These are phyloP conservation scores for Yoshiicerus persimilis DNA, from an alignment of 1,140 invertebrate species.

Conservation along the genomic window DNA sequence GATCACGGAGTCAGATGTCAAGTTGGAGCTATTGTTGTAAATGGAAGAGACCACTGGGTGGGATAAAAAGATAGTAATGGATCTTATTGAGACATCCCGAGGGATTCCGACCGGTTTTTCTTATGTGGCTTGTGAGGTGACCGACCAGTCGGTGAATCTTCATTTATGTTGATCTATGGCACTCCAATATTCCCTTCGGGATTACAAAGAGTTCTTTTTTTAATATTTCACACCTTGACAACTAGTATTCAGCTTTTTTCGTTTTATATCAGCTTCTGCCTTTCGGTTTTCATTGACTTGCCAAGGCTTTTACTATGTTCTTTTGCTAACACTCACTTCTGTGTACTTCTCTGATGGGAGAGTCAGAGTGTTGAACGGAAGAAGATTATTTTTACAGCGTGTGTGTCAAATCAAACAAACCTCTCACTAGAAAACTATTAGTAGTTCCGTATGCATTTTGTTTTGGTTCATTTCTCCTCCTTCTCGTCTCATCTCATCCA, in stretches of 20 bases:
- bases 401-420: conserved; percentile 11
- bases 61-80: conserved; percentile 44
- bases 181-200: conserved; percentile 41
- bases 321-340: neutral
- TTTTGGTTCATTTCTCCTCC: conserved; percentile 9
- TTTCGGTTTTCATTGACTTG: conserved; percentile 21
- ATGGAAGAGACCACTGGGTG: conserved; percentile 36
- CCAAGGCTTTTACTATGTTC: neutral
- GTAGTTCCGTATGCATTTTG: conserved; percentile 1
- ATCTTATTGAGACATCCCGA: conserved; percentile 39
- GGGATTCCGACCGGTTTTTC: conserved; percentile 21
- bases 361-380: neutral
- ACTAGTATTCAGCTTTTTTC: conserved; percentile 14
- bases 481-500: conserved; percentile 5
- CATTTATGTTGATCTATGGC: conserved; percentile 41
- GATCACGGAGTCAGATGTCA: conserved; percentile 19
- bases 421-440: conserved; percentile 17
- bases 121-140: conserved; percentile 35
- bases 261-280: conserved; percentile 15
- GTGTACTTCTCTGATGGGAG: neutral
- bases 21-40: conserved; percentile 20
- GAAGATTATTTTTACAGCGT: conserved; percentile 17
- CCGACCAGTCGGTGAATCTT: conserved; percentile 41
- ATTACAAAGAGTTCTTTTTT: conserved; percentile 34
- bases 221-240: conserved; percentile 43